Evolutionary conservation across 1,140 invertebrate genomes (phyloP), one percentile per base, ranked within the genome.

Genomic region (Lepidurus arcticus): DNA sequence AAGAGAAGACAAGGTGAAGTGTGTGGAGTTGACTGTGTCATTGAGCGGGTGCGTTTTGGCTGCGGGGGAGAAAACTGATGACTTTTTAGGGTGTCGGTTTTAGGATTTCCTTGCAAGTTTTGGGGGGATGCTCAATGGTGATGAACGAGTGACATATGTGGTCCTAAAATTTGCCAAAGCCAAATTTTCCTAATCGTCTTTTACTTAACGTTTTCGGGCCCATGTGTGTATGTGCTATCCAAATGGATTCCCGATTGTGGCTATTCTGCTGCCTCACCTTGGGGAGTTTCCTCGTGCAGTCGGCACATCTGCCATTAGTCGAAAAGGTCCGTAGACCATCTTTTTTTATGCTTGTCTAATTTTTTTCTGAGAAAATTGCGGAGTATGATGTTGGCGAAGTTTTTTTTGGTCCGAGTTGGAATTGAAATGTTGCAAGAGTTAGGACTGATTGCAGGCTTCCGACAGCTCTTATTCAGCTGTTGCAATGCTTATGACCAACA

Each of bases 221-320:
- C 53, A 65, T 65, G 7, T 65, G 16, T 16, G 53, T 65, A 65
- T 65, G 53, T 65, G 53, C 53, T 65, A 65, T 8, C 53, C 53
- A 65, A 65, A 65, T 65, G 53, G 53, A 65, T 65, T n/a, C 53
- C 21, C 53, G 53, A 65, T n/a, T 21, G 16, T 65, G 53, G 53
- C 53, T 65, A 65, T 21, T 65, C 7, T 65, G 53, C 53, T 65
- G 53, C 13, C 21, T 9, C 53, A n/a, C 53, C 53, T 65, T 65
- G 53, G 53, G 53, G 53, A 65, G 53, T 21, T 65, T 65, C 53
- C 53, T 65, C 53, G 53, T 65, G 6, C 53, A 65, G 53, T 65
- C 53, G 53, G 53, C 53, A 21, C 53, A 65, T 65, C 53, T 65
- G n/a, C 53, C 53, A 65, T 65, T 65, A 65, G 53, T 65, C 53